phyloP scores from a whole-genome alignment of 1,140 invertebrate species.

The Contarinia nasturtii region DNA sequence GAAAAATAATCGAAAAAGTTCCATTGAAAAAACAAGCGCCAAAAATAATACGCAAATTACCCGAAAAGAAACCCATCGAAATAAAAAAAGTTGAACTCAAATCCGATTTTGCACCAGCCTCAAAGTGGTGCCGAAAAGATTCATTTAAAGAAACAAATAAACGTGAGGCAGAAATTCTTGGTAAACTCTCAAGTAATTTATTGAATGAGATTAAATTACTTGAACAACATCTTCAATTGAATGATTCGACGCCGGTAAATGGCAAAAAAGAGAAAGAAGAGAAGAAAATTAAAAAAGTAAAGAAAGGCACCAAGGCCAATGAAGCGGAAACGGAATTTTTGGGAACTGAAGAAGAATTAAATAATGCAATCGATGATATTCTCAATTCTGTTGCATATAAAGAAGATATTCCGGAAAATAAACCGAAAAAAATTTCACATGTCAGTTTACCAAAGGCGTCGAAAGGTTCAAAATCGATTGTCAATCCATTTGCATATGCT shows the following conservation, averaged over 20 bases:
- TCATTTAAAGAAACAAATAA: not conserved
- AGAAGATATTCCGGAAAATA: no score
- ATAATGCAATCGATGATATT: no score
- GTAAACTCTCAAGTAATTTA: not conserved
- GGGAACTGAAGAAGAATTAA: no score
- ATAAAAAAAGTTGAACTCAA: not conserved
- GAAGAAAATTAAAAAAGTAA: not conserved
- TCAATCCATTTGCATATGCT: no score
- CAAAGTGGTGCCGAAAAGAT: not conserved
- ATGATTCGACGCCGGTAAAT: not conserved
- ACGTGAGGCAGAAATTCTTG: not conserved
- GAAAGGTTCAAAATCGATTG: no score
- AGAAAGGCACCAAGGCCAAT: not conserved
- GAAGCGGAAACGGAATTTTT: no score
- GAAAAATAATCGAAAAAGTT: not conserved
- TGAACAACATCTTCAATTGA: not conserved
- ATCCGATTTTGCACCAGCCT: not conserved
- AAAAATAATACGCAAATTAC: no score
- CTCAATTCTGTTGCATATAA: no score
- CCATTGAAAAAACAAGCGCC: not conserved
- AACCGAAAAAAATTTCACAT: no score
- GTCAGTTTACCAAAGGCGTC: no score
- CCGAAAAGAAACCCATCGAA: no score
- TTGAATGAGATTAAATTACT: not conserved
- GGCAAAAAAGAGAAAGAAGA: not conserved